phyloP scores from a whole-genome alignment of 2,888 invertebrate species.

The Luffia ferchaultella region DNA sequence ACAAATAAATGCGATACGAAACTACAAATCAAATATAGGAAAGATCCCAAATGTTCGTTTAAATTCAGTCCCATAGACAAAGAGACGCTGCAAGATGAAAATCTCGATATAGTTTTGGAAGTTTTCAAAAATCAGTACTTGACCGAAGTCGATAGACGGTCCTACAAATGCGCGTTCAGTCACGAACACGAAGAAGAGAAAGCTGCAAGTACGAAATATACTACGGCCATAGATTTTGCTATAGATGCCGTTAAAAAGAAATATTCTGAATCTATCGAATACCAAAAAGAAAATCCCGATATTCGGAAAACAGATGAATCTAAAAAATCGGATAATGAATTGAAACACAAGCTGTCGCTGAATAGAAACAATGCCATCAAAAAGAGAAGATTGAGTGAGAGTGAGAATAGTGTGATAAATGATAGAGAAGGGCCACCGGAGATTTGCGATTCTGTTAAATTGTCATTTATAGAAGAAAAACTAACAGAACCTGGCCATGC shows the following conservation, averaged over 20 bases:
- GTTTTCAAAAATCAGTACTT: conserved; percentile 41
- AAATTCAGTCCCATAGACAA: conserved; percentile 33
- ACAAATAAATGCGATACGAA: conserved; percentile 14
- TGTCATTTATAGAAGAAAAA: too few relatives aligned
- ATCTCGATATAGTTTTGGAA: conserved; percentile 35
- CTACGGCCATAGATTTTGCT: conserved; percentile 20
- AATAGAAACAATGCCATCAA: too few relatives aligned
- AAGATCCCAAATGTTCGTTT: conserved; percentile 20
- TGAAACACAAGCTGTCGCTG: too few relatives aligned
- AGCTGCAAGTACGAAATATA: neutral
- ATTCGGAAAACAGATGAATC: too few relatives aligned
- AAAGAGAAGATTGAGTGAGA: too few relatives aligned
- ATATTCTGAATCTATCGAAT: too few relatives aligned
- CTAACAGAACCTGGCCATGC: too few relatives aligned
- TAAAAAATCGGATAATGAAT: too few relatives aligned
- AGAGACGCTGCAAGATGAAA: conserved; percentile 21
- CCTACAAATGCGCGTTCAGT: conserved; percentile 18
- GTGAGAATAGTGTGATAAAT: too few relatives aligned
- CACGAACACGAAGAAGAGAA: conserved; percentile 15
- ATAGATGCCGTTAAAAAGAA: conserved; percentile 12
- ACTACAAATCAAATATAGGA: conserved; percentile 7
- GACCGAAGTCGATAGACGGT: conserved; percentile 27
- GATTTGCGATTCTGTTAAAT: too few relatives aligned
- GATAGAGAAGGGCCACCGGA: too few relatives aligned
- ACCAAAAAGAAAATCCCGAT: neutral